phyloP scores from a whole-genome alignment of 1,140 invertebrate species.

The Drosophila neocordata region DNA sequence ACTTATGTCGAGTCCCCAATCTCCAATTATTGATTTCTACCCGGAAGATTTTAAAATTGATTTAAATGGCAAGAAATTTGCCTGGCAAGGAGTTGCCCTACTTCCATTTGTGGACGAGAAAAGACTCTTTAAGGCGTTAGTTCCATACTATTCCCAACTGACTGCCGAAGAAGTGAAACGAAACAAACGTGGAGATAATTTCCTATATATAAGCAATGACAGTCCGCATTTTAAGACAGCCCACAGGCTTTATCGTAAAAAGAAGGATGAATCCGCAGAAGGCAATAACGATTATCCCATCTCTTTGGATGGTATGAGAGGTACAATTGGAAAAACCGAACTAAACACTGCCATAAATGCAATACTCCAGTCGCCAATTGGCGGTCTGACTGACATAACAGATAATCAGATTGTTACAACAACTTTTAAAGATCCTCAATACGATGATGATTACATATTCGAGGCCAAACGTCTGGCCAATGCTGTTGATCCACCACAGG shows the following conservation, averaged over 20 bases:
- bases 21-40: conserved; percentile 99
- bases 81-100: conserved; percentile 99
- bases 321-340: conserved; percentile 88
- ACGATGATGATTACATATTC: conserved; percentile 90
- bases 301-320: conserved; percentile 88
- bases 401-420: conserved; percentile 87
- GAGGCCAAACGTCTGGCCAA: conserved; percentile 88
- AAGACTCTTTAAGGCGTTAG: conserved; percentile 93
- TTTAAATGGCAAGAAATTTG: conserved; percentile 99
- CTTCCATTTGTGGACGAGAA: conserved; percentile 99
- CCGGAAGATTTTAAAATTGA: conserved; percentile 99
- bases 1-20: conserved; percentile 97
- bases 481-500: conserved; percentile 88
- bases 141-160: conserved; percentile 90
- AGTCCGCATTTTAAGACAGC: conserved; percentile 89
- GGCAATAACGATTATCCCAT: conserved; percentile 83
- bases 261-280: conserved; percentile 82
- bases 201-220: conserved; percentile 89
- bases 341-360: conserved; percentile 84
- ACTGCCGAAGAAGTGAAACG: conserved; percentile 90
- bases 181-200: conserved; percentile 90
- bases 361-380: conserved; percentile 87
- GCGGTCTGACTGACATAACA: conserved; percentile 85
- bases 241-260: conserved; percentile 86
- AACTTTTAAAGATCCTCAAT: conserved; percentile 92